Evolutionary conservation across 1,140 invertebrate species (phyloP), one percentile per base, ranked within the genome.

Genomic region (Drosophila willistoni): DNA sequence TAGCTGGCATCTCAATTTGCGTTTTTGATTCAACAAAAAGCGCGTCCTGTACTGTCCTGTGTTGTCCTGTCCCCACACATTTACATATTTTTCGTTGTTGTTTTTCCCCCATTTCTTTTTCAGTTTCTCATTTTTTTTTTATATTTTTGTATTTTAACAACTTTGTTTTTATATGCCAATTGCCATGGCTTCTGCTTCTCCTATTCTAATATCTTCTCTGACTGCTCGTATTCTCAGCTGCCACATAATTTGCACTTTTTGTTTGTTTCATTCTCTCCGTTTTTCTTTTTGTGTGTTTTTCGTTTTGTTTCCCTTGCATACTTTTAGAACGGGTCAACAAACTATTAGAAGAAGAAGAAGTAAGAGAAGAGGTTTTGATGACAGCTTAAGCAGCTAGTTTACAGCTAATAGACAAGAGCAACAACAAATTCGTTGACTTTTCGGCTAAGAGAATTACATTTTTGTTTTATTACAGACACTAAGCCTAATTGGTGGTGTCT

Each of bases 101-200:
- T 47, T 34, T 51, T 51, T 63, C 60, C 29, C 17, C 19, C 47
- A 65, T 73, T 62, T 71, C 33, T 44, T 56, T 55, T 39, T 25
- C 29, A 29, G 0, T 73, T 36, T 64, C 33, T 19, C 13, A 7
- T 47, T 47, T 22, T 51, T n/a, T 51, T 22, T 41, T 41, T 63
- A n/a, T n/a, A n/a, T 77, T 14, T 29, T 36, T 67, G 73, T 79
- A 78, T 68, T 86, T 86, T 86, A 81, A 86, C 63, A 86, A 77
- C 82, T 86, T 85, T 86, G 75, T 86, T 86, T 86, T 86, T 76
- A 71, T 51, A 51, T 51, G 44, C 44, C 44, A 51, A 51, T 51
- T 51, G 44, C 44, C 44, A 51, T 51, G 19, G 44, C 44, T 51
- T 51, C 44, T 51, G 44, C 44, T 51, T 51, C 44, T 72, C 69